Evolutionary conservation across 2,888 invertebrate species (phyloP).

Genomic region (Nephrotoma guestfalica): DNA sequence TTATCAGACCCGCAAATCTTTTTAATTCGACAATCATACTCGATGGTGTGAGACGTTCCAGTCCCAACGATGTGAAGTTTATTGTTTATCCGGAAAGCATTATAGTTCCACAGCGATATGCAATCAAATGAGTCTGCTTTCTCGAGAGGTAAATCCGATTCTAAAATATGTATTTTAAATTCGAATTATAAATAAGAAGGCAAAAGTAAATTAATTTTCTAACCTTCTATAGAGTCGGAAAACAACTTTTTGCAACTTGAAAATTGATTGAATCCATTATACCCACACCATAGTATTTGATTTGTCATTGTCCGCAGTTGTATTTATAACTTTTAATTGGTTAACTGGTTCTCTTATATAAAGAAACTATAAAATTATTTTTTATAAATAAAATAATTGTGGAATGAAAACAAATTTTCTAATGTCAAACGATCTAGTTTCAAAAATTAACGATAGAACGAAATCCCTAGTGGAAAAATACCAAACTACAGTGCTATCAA

Average conservation of each 20-base stretch:
- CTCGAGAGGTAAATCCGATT: not conserved
- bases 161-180: conserved; percentile 5
- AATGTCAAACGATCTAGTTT: too few species aligned
- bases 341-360: too few species aligned
- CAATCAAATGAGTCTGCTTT: not conserved
- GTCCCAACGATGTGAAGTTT: conserved; percentile 18
- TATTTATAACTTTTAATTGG: too few species aligned
- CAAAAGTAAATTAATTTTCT: not conserved
- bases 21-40: conserved; percentile 16
- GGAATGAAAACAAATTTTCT: too few species aligned
- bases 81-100: conserved; percentile 17
- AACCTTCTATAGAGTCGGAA: not conserved
- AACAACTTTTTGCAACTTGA: not conserved
- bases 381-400: too few species aligned
- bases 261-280: conserved; percentile 1
- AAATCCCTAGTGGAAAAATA: too few species aligned
- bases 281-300: not conserved
- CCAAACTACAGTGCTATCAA: too few species aligned
- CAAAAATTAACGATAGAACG: too few species aligned
- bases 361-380: too few species aligned
- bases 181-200: not conserved
- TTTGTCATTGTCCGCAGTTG: not conserved
- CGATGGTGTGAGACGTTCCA: conserved; percentile 14
- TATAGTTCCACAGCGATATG: conserved; percentile 22
- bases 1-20: conserved; percentile 20